A percentile compares a stretch with the other conserved stretches of the same genome.
Conservation (phyloP, 37 sponge, comb jelly and placozoan species). For the Diacarnus erythraeanus region DNA sequence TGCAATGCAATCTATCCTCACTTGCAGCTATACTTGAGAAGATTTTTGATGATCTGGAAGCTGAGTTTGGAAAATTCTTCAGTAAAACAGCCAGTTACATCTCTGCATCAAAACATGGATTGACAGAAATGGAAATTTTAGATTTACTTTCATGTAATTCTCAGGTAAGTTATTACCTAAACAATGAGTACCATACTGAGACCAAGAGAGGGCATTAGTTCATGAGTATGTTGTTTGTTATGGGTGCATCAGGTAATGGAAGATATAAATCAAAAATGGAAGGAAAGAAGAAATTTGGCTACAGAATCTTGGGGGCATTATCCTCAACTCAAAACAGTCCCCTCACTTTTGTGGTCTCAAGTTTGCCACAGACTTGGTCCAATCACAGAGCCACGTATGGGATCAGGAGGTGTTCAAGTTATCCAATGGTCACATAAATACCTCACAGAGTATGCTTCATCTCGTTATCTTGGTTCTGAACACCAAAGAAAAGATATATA, state of each 20-base stretch:
- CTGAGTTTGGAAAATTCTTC: constrained; percentile 39
- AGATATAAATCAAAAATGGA: constrained; percentile 11
- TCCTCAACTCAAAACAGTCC: constrained; percentile 17
- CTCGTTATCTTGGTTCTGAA: constrained; percentile 19
- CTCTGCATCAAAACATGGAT: constrained; percentile 55
- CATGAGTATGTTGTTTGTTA: neutral
- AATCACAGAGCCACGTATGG: constrained; percentile 30
- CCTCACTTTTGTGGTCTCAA: constrained; percentile 58
- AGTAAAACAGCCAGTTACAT: constrained; percentile 47
- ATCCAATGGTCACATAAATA: constrained; percentile 32
- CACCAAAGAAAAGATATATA: neutral
- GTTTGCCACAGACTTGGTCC: constrained; percentile 37
- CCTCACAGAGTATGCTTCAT: constrained; percentile 19
- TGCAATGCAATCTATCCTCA: too few relatives aligned
- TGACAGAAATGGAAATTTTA: constrained; percentile 71
- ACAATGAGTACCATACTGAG: neutral
- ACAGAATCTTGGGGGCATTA: neutral
- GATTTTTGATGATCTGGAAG: constrained; percentile 43
- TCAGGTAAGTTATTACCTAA: too few relatives aligned
- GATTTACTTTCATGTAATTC: constrained; percentile 68
- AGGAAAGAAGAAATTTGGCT: neutral
- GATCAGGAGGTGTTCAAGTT: constrained; percentile 30
- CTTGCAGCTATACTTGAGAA: constrained; percentile 27
- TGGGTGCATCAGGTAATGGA: constrained; percentile 24
- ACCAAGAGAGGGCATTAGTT: neutral